Evolutionary conservation across 2,888 invertebrate genomes (phyloP), one percentile per base, ranked within the genome.

Genomic region (Nemoura dubitans): DNA sequence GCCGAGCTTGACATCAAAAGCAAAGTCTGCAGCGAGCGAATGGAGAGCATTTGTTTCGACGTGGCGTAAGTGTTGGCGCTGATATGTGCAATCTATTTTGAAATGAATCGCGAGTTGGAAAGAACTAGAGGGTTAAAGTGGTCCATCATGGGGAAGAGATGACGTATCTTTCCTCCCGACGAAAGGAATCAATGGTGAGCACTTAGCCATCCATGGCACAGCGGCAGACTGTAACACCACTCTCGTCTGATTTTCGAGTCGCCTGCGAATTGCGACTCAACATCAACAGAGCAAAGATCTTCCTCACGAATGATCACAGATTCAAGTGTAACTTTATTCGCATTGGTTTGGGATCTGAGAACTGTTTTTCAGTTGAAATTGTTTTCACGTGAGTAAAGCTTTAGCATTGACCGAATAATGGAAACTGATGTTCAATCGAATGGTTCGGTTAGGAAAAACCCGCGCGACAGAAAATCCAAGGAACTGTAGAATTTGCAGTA

Each of bases 151-250:
- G 78, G 25, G 26, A 78, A 21, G 28, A 28, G 30, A 82, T 30
- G 82, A 36, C 82, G 36, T 82, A n/a, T 82, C 82, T 82, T 30
- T 30, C 14, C 25, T 30, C 14, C 25, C 5, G 29, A 26, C 36
- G 25, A 14, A 82, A 30, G 29, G 36, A 82, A 82, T 82, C 82
- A 82, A 82, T 82, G 82, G 10, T 29, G 29, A 82, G 82, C 82
- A 82, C 82, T 82, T 82, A 82, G 78, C 59, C 59, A 36, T 36
- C 5, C 76, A 14, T 78, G 7, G 78, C 26, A 26, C 2, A 10
- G 26, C 78, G 27, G 10, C 26, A 10, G 28, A n/a, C n/a, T 7
- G 78, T 78, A 78, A 78, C 78, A 78, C 78, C 78, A 78, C 78
- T 78, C 78, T 27, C 28, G 28, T 36, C 36, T 36, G 36, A 36